A percentile compares a stretch with the other conserved stretches of the same genome.
Conservation (phyloP, 2,113 vertebrate species). For the Ictidomys tridecemlineatus region DNA sequence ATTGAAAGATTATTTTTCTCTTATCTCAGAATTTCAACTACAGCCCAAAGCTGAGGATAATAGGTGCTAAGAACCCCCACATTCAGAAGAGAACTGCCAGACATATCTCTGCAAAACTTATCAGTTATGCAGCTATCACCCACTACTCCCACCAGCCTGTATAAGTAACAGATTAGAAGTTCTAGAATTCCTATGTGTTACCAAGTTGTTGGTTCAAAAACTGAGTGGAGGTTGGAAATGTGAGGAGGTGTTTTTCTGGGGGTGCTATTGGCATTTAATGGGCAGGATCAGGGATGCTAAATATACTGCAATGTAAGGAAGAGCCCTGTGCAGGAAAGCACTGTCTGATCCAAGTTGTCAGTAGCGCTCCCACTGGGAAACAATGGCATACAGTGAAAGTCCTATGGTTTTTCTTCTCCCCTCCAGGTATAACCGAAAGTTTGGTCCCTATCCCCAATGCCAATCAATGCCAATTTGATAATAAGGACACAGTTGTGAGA, state of each 20-base stretch:
- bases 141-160: neutral
- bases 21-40: constrained; percentile 2
- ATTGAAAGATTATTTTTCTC: constrained; percentile 20
- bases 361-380: neutral
- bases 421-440: neutral
- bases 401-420: neutral
- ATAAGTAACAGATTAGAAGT: neutral
- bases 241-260: neutral
- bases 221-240: neutral
- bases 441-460: no score
- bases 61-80: neutral
- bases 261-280: neutral
- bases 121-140: neutral
- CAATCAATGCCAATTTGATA: no score
- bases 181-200: neutral
- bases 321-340: neutral
- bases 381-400: neutral
- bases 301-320: neutral
- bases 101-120: neutral
- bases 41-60: constrained; percentile 14
- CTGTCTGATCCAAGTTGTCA: neutral
- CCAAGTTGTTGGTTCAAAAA: neutral
- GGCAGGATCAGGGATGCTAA: neutral
- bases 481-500: no score
- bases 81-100: constrained; percentile 6